phyloP scores from a whole-genome alignment of 2,888 invertebrate species.

The Biston stratarius region DNA sequence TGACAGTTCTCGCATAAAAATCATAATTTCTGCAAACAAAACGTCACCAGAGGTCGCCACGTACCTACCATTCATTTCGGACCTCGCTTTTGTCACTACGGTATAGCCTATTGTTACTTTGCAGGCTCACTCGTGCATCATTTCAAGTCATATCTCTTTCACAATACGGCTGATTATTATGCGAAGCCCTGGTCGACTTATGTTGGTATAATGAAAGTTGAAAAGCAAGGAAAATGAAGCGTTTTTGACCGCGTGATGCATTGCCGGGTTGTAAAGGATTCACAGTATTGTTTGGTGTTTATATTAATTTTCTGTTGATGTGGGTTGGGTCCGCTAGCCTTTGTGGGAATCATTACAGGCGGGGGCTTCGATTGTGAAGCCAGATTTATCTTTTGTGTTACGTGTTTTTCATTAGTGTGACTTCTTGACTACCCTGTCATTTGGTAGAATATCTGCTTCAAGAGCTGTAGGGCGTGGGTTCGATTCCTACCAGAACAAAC shows the following conservation, averaged over 20 bases:
- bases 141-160: slow-evolving; percentile 14
- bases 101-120: slow-evolving; percentile 44
- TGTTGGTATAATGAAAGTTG: slow-evolving; percentile 42
- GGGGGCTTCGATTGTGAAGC: slow-evolving; percentile 18
- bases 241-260: slow-evolving; percentile 66
- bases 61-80: slow-evolving; percentile 47
- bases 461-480: too few relatives aligned
- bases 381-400: not conserved
- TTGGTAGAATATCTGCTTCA: too few relatives aligned
- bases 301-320: slow-evolving; percentile 67
- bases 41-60: slow-evolving; percentile 42
- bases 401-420: slow-evolving; percentile 5
- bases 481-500: too few relatives aligned
- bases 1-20: slow-evolving; percentile 39
- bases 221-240: slow-evolving; percentile 68
- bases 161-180: slow-evolving; percentile 39
- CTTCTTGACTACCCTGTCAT: not conserved
- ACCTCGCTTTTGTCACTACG: slow-evolving; percentile 46
- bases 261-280: slow-evolving; percentile 56
- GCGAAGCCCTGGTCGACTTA: not conserved
- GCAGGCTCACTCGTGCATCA: slow-evolving; percentile 30
- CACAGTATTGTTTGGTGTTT: slow-evolving; percentile 59
- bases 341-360: slow-evolving; percentile 37
- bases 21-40: slow-evolving; percentile 47
- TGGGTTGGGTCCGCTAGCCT: slow-evolving; percentile 51